A percentile compares a stretch with the other conserved stretches of the same genome.
Conservation (phyloP, 2,888 invertebrate species). For the Lochmaea crataegi region DNA sequence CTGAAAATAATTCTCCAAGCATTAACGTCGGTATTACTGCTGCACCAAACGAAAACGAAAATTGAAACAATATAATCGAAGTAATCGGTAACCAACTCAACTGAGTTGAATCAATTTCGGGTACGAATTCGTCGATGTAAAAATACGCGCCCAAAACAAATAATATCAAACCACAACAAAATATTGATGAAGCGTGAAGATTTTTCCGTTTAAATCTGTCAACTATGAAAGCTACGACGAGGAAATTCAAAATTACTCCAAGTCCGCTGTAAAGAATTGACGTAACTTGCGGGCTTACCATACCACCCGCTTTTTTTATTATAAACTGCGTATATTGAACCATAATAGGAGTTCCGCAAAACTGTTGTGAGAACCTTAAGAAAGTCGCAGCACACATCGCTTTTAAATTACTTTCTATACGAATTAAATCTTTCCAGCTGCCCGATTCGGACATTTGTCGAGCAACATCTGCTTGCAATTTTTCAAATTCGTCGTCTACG, state of each 20-base stretch:
- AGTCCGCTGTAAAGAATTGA: constrained; percentile 43
- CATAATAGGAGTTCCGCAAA: constrained; percentile 51
- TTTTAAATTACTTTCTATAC: constrained; percentile 49
- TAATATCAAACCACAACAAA: constrained; percentile 46
- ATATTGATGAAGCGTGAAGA: constrained; percentile 49
- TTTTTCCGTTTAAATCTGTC: constrained; percentile 51
- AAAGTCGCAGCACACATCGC: constrained; percentile 50
- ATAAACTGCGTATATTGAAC: constrained; percentile 54
- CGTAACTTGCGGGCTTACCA: constrained; percentile 52
- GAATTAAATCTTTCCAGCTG: constrained; percentile 52
- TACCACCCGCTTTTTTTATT: constrained; percentile 55
- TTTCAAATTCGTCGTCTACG: constrained; percentile 48
- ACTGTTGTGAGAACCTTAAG: constrained; percentile 52
- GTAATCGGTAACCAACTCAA: constrained; percentile 57
- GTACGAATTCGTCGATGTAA: constrained; percentile 46
- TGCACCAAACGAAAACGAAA: constrained; percentile 52
- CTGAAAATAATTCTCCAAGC: constrained; percentile 57
- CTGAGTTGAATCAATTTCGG: constrained; percentile 45
- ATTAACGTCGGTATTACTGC: constrained; percentile 56
- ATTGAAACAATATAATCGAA: constrained; percentile 54
- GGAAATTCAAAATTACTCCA: constrained; percentile 44
- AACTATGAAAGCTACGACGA: constrained; percentile 48
- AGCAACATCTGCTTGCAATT: constrained; percentile 47
- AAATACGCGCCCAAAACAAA: constrained; percentile 49
- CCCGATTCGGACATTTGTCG: constrained; percentile 54